Evolutionary conservation across 2,797 vertebrate genomes (phyloP).

Genomic region (Sebastes nivosus): DNA sequence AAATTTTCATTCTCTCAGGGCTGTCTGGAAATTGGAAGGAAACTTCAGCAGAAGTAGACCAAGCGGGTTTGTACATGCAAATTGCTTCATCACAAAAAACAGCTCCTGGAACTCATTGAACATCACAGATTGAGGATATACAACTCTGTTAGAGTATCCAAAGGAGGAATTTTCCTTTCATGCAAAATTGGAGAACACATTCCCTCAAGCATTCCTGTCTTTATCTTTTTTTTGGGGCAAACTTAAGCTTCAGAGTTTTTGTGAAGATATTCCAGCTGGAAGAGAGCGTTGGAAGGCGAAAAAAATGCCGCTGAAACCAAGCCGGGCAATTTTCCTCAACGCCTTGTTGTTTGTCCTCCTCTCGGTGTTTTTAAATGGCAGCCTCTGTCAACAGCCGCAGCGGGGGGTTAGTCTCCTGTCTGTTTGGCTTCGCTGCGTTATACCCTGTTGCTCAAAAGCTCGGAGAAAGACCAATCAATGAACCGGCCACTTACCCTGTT

Average conservation of each 20-base stretch:
- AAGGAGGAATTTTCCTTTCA: constrained; percentile 18
- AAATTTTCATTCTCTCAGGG: constrained; percentile 10
- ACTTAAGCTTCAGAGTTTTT: constrained; percentile 11
- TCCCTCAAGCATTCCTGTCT: not conserved
- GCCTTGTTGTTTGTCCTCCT: constrained; percentile 45
- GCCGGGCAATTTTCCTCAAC: constrained; percentile 14
- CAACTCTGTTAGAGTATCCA: constrained; percentile 19
- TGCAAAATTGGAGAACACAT: constrained; percentile 21
- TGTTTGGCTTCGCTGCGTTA: constrained; percentile 30
- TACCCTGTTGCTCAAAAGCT: constrained; percentile 58
- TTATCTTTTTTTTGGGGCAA: not conserved
- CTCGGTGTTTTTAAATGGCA: constrained; percentile 63
- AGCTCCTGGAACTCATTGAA: constrained; percentile 29
- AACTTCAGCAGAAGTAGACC: constrained; percentile 34
- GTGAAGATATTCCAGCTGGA: constrained; percentile 24
- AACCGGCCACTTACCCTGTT: constrained; percentile 63
- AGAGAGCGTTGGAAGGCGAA: not conserved
- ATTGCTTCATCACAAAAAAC: constrained; percentile 4
- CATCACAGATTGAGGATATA: constrained; percentile 25
- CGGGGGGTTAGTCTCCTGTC: constrained; percentile 50
- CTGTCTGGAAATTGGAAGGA: not conserved
- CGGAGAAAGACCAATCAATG: constrained; percentile 68
- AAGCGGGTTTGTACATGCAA: not conserved
- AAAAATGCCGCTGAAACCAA: constrained; percentile 22
- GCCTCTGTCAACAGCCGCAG: constrained; percentile 66